Conservation (phyloP, 2,797 vertebrate species). For the Intellagama lesueurii region DNA sequence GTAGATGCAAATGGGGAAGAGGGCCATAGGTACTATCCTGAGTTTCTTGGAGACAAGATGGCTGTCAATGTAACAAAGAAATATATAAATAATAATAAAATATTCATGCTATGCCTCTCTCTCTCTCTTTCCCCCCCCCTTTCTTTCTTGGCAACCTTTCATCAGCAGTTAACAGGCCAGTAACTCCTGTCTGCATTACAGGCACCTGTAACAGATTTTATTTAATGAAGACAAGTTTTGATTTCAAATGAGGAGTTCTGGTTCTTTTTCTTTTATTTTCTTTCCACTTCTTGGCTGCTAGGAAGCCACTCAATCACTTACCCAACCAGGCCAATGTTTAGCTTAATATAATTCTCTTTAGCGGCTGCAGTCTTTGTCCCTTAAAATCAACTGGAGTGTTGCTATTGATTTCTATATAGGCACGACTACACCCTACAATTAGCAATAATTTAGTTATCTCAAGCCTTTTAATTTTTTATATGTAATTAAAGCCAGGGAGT, state of each 20-base stretch:
- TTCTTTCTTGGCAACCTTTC: no score
- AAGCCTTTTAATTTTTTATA: slow-evolving; percentile 33
- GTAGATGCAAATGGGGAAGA: not conserved
- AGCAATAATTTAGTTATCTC: slow-evolving; percentile 27
- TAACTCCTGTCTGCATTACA: no score
- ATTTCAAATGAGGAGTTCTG: slow-evolving; percentile 25
- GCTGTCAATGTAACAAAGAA: not conserved
- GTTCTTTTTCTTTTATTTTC: not conserved
- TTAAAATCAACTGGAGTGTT: slow-evolving; percentile 8
- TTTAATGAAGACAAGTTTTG: not conserved
- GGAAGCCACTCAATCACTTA: not conserved
- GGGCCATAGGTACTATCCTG: not conserved
- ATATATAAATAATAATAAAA: not conserved
- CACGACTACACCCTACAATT: slow-evolving; percentile 9
- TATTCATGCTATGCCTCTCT: not conserved
- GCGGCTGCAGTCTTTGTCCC: not conserved
- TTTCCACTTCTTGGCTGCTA: not conserved
- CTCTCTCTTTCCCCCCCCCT: not conserved
- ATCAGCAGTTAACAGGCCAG: no score
- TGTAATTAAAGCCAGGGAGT: not conserved
- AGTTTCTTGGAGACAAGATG: not conserved
- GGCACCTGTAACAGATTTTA: not conserved
- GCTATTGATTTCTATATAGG: not conserved
- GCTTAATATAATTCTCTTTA: not conserved
- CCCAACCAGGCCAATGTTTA: not conserved